Evolutionary conservation across 2,113 vertebrate genomes (phyloP).

Genomic region (Microtus richardsoni): DNA sequence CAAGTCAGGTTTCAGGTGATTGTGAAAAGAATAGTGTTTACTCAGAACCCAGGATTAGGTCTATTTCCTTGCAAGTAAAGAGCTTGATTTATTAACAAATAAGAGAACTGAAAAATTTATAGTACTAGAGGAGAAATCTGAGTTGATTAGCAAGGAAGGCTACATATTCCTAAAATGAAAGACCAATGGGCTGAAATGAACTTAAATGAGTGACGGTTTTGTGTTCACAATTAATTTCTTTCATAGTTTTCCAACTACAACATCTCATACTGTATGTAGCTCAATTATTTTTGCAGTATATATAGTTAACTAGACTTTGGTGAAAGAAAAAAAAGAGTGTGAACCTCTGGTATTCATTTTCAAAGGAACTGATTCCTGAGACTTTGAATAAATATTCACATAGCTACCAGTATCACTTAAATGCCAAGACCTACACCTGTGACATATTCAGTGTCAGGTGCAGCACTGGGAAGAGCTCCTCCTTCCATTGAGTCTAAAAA

Average conservation of each 20-base stretch:
- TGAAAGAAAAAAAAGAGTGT: slow-evolving; percentile 49
- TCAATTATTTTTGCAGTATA: slow-evolving; percentile 38
- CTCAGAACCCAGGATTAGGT: slow-evolving; percentile 55
- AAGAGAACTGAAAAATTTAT: slow-evolving; percentile 58
- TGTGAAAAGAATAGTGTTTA: slow-evolving; percentile 66
- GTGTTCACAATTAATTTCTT: slow-evolving; percentile 20
- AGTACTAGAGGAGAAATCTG: slow-evolving; percentile 20
- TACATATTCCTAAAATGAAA: slow-evolving; percentile 55
- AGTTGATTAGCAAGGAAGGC: slow-evolving; percentile 40
- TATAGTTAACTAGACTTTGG: slow-evolving; percentile 35
- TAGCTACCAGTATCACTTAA: slow-evolving; percentile 42
- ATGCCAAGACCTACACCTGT: background rate
- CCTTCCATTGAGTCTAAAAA: slow-evolving; percentile 13
- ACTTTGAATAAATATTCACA: slow-evolving; percentile 47
- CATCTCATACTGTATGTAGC: slow-evolving; percentile 28
- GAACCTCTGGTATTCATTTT: slow-evolving; percentile 43
- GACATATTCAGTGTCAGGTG: background rate
- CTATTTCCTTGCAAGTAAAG: slow-evolving; percentile 62
- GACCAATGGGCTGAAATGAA: slow-evolving; percentile 15
- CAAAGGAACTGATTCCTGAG: slow-evolving; percentile 8
- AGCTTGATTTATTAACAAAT: slow-evolving; percentile 61
- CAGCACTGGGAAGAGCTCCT: background rate
- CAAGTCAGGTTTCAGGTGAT: slow-evolving; percentile 70
- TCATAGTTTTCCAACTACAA: slow-evolving; percentile 25
- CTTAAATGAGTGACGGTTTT: slow-evolving; percentile 35